Evolutionary conservation across 2,888 invertebrate species (phyloP).

Genomic region (Malthinus seriepunctatus): DNA sequence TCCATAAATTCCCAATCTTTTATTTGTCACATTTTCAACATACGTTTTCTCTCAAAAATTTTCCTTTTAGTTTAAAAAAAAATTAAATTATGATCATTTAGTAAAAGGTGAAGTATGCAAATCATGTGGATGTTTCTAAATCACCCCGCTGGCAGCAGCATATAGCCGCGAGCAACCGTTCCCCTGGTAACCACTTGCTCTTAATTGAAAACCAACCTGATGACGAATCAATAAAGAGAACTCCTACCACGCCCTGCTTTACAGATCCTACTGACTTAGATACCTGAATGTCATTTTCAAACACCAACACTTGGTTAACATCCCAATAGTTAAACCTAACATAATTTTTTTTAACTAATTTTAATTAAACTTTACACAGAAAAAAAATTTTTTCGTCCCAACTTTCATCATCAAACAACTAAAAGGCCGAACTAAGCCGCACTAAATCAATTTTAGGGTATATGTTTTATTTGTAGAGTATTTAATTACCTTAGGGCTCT

Average conservation of each 20-base stretch:
- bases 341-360: background rate
- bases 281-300: conserved; percentile 14
- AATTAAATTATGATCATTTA: conserved; percentile 5
- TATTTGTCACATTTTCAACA: no score
- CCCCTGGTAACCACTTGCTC: conserved; percentile 57
- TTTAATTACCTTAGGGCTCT: conserved; percentile 22
- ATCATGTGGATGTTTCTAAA: conserved; percentile 35
- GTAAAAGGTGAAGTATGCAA: conserved; percentile 40
- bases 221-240: conserved; percentile 57
- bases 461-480: conserved; percentile 20
- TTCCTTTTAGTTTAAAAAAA: background rate
- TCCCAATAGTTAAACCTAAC: background rate
- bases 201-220: conserved; percentile 59
- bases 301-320: background rate
- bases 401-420: conserved; percentile 17
- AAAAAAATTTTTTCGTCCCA: conserved; percentile 10
- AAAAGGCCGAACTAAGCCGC: conserved; percentile 19
- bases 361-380: background rate
- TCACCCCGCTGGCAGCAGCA: conserved; percentile 33
- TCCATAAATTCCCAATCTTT: no score
- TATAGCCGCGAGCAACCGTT: conserved; percentile 42
- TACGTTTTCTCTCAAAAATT: no score
- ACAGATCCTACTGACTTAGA: conserved; percentile 26
- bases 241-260: conserved; percentile 44
- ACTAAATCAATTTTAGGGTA: conserved; percentile 23